A percentile compares a stretch with the other conserved stretches of the same genome.
These are phyloP conservation scores for Anabas testudineus DNA, from an alignment of 2,797 vertebrate species.

Conservation along the genomic window DNA sequence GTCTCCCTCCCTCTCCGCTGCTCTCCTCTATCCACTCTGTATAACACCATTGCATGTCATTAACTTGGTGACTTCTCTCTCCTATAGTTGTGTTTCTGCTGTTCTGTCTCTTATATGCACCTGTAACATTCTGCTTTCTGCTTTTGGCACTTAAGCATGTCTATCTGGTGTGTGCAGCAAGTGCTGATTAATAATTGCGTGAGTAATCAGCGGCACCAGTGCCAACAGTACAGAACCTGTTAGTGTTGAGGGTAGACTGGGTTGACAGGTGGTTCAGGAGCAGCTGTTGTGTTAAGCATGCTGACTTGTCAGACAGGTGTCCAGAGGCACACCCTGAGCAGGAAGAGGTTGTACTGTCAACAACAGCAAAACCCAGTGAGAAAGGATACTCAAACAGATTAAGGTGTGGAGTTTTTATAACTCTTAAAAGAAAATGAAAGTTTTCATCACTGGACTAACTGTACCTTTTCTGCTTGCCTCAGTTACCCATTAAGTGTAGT, in stretches of 20 bases:
- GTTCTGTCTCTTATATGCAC: too few species aligned
- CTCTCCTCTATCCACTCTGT: too few species aligned
- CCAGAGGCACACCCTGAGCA: slow-evolving; percentile 20
- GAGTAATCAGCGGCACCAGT: background rate
- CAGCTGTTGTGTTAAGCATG: background rate
- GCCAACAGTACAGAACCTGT: background rate
- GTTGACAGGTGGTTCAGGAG: slow-evolving; percentile 21
- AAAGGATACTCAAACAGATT: background rate
- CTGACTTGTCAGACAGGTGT: slow-evolving; percentile 14
- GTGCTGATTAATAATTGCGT: background rate
- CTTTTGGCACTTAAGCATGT: background rate
- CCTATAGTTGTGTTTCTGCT: too few species aligned
- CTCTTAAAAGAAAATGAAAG: background rate
- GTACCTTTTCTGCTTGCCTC: fast-evolving
- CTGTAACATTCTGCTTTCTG: background rate
- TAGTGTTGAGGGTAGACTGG: background rate
- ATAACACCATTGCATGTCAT: too few species aligned
- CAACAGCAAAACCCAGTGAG: background rate
- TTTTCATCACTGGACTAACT: too few species aligned
- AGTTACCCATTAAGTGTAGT: too few species aligned
- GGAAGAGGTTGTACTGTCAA: background rate
- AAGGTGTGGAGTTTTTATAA: background rate
- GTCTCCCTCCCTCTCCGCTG: too few species aligned
- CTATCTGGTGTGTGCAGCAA: background rate
- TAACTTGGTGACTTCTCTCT: too few species aligned